Evolutionary conservation across 1,140 invertebrate species (phyloP), one percentile per base, ranked within the genome.

Genomic region (Grapholita molesta): DNA sequence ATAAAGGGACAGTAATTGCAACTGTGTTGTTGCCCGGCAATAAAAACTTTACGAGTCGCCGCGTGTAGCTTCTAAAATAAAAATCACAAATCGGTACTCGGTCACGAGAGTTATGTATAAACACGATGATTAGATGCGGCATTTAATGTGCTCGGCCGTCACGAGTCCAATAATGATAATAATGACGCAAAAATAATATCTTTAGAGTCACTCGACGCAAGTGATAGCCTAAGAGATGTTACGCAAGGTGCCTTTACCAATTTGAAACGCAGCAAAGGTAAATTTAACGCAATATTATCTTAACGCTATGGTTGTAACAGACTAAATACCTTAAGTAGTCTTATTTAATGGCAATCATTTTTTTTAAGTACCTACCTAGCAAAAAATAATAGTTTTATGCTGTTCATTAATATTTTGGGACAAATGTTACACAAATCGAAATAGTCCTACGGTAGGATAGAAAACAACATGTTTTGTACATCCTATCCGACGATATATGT

Each of bases 11-110:
- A 61, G 42, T 70, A 75, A 64, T 32, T 30, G 57, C 64, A 61
- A 33, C 25, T 35, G 53, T 52, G 32, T 24, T 75, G 68, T 75
- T 74, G 66, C 68, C 74, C 72, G 70, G 74, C 73, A 71, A 70
- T 80, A 76, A 80, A 80, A 73, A 74, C 68, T 74, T 80, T 75
- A 80, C 74, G 73, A 77, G 48, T 52, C 33, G 52, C 70, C 61
- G 66, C 57, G 30, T 42, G 57, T 69, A 48, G 42, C n/a, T 48
- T 18, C 71, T 70, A 78, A 77, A 77, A 77, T 74, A 74, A 72
- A 76, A 71, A 61, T 61, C 55, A 61, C 55, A 61, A 61, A 57
- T 57, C 55, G n/a, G 28, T 30, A 30, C 55, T 15, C 15, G 25
- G 55, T 61, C 55, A 61, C 55, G 55, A 61, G 55, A 61, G 25